Base-by-base conservation (phyloP, 2,888 invertebrate species). In the Heliconius cydno region DNA sequence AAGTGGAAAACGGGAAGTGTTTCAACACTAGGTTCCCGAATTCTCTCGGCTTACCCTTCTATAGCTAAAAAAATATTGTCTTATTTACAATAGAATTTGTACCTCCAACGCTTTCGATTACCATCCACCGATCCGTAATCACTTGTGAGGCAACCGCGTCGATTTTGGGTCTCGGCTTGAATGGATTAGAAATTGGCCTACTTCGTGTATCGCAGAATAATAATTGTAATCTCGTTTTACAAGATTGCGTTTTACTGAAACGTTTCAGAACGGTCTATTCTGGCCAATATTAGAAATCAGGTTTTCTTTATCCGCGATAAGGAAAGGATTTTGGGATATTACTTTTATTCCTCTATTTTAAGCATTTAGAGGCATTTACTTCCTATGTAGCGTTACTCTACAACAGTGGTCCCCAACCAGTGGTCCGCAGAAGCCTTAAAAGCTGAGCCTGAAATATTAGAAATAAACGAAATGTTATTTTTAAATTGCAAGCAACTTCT, bases 151-250 rank as follows among this genome's bases (percentile, higher is more conserved):
- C 79, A 82, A 82, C 70, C 46, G 34, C 63, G 73, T 66, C 76
- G 66, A 81, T 81, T 81, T 87, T 84, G 85, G 83, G 83, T 85
- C 82, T 86, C 76, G 85, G 89, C 79, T 85, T 80, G 86, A 89
- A 89, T 89, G 86, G 86, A 89, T 91, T 91, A 90, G 90, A 91
- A 91, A 91, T 88, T 90, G 90, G 88, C 90, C 92, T 86, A 90
- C 86, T 88, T 90, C 84, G 86, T 78, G 74, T 80, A 86, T 86
- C 83, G 82, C 85, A 87, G 86, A 84, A 84, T 74, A 78, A 86
- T 86, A 84, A 86, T 88, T 88, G 88, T 87, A 87, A 83, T 86
- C 84, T 85, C 83, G 85, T 85, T 86, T 83, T 84, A 83, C 85
- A 85, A 85, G 82, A 80, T 86, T 84, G 82, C 19, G 70, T 46